Conservation (phyloP, 2,113 vertebrate species). For the Rutilus rutilus region DNA sequence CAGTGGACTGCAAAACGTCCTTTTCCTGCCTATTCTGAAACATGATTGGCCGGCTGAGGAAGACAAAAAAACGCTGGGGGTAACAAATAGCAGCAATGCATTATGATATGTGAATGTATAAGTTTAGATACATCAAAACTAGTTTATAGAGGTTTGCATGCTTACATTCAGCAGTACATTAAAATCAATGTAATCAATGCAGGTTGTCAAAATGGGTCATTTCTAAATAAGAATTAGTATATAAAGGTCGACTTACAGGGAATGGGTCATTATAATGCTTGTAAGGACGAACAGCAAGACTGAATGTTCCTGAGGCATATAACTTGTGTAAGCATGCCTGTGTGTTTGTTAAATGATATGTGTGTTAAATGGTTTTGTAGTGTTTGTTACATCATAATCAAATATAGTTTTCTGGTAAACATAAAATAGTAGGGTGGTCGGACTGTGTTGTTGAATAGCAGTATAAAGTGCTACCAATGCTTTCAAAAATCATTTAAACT, state of each 20-base stretch:
- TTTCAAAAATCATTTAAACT: background rate
- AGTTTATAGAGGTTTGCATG: background rate
- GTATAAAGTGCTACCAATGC: background rate
- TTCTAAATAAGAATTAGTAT: background rate
- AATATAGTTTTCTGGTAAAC: conserved; percentile 1
- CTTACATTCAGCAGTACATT: background rate
- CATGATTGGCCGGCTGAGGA: background rate
- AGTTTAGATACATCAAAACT: background rate
- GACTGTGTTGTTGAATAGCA: background rate
- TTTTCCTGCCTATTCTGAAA: conserved; percentile 17
- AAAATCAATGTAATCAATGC: background rate
- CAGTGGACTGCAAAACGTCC: conserved; percentile 7
- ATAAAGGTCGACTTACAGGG: too few relatives aligned
- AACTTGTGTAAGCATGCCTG: background rate
- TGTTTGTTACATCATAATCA: conserved; percentile 8
- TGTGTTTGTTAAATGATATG: conserved; percentile 3
- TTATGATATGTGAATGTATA: background rate
- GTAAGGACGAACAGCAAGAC: background rate
- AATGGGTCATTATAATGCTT: background rate
- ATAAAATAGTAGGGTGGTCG: background rate
- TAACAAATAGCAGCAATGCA: background rate
- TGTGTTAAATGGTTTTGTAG: background rate
- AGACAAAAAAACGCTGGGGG: conserved; percentile 15
- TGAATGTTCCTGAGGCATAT: background rate
- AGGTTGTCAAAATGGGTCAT: background rate